Conservation (phyloP, 2,113 vertebrate genomes). For the Casuarius casuarius region DNA sequence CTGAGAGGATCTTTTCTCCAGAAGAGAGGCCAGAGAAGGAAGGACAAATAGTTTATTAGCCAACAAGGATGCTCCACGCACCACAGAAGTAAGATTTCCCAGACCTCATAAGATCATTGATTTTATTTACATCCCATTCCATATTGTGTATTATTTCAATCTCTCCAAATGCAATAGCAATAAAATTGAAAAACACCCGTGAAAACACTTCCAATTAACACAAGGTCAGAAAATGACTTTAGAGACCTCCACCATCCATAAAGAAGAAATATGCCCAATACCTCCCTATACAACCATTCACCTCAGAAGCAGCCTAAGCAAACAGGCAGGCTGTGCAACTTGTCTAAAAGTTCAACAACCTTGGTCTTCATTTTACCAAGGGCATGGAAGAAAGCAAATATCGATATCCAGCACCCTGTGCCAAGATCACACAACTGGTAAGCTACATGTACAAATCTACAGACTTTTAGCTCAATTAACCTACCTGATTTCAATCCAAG, state of each 20-base stretch:
- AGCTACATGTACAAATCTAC: background rate
- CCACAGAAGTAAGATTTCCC: background rate
- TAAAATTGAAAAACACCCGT: conserved; percentile 54
- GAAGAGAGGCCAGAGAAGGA: background rate
- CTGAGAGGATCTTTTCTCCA: background rate
- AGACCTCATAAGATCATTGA: conserved; percentile 29
- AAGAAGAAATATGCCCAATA: conserved; percentile 8
- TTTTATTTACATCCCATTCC: conserved; percentile 48
- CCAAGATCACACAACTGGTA: background rate
- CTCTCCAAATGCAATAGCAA: conserved; percentile 33
- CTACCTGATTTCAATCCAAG: background rate
- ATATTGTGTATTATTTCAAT: conserved; percentile 47
- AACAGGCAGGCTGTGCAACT: background rate
- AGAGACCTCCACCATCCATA: conserved; percentile 22
- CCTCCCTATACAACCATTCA: background rate
- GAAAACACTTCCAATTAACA: conserved; percentile 58
- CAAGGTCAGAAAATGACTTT: conserved; percentile 55
- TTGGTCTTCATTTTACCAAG: background rate
- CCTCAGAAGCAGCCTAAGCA: background rate
- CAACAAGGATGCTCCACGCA: conserved; percentile 4
- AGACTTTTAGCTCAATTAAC: background rate
- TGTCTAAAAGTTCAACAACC: background rate
- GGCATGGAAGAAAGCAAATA: background rate
- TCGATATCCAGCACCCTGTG: background rate
- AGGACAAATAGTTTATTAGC: conserved; percentile 28